A percentile compares a stretch with the other conserved stretches of the same genome.
Conservation (phyloP, 2,797 vertebrate species). For the Pagetopsis macropterus region DNA sequence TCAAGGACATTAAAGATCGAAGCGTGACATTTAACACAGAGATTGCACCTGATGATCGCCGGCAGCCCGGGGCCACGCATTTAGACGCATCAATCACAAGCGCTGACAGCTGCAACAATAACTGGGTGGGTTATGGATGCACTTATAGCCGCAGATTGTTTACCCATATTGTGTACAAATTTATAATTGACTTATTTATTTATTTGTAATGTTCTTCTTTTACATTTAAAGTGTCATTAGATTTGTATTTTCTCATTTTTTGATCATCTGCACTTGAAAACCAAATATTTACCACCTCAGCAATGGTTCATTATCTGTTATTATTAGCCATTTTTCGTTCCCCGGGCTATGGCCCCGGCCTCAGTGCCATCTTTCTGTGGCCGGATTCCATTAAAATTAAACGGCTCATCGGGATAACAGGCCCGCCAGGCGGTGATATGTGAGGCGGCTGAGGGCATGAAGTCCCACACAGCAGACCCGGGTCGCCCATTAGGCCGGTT, state of each 20-base stretch:
- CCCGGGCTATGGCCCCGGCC: conserved; percentile 34
- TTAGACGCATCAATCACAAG: conserved; percentile 85
- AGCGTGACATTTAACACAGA: conserved; percentile 89
- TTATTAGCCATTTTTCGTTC: conserved; percentile 8
- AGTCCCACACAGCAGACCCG: conserved; percentile 62
- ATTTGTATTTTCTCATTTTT: background rate
- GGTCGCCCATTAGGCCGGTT: conserved; percentile 81
- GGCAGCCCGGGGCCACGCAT: conserved; percentile 76
- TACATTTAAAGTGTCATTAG: background rate
- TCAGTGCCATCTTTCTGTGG: conserved; percentile 71
- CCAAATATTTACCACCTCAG: background rate
- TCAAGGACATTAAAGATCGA: conserved; percentile 90
- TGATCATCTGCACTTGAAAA: background rate
- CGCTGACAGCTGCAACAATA: conserved; percentile 78
- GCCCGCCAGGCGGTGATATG: conserved; percentile 70
- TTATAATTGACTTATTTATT: too few relatives aligned
- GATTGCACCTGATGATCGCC: conserved; percentile 86
- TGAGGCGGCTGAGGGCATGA: conserved; percentile 63
- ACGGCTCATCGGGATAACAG: conserved; percentile 75
- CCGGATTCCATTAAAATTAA: conserved; percentile 74
- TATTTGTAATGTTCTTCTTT: background rate
- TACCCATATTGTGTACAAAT: conserved; percentile 12
- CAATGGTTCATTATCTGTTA: background rate
- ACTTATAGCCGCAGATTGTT: conserved; percentile 26
- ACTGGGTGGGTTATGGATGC: conserved; percentile 53